phyloP scores from a whole-genome alignment of 2,797 vertebrate genomes.

The Falco novaeseelandiae region DNA sequence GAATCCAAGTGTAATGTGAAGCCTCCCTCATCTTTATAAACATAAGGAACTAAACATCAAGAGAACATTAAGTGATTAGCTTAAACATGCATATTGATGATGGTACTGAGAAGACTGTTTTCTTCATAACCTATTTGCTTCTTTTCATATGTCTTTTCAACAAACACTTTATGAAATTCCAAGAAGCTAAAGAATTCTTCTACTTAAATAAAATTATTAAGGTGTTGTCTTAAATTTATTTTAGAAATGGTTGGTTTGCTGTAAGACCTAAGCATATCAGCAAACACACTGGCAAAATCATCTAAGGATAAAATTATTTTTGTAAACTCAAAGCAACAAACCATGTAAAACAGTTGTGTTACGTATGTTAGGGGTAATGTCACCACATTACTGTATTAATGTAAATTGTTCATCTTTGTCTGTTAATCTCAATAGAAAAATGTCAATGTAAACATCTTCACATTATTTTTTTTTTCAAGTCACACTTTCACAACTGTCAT shows the following conservation, averaged over 20 bases:
- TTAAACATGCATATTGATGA: background rate
- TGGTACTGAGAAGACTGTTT: background rate
- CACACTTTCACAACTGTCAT: background rate
- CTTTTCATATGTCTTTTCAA: background rate
- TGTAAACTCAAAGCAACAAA: background rate
- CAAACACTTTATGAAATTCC: background rate
- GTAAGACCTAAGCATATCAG: background rate
- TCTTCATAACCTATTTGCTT: background rate
- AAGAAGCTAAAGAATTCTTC: background rate
- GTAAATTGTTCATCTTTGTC: background rate
- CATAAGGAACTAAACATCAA: background rate
- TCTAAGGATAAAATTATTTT: slow-evolving; percentile 26
- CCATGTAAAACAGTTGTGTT: background rate
- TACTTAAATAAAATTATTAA: background rate
- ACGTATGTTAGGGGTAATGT: background rate
- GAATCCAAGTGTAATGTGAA: background rate
- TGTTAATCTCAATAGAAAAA: background rate
- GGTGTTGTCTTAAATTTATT: background rate
- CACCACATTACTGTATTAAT: background rate
- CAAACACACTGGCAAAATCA: background rate
- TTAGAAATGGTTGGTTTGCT: background rate
- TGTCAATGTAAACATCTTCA: background rate
- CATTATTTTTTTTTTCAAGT: background rate
- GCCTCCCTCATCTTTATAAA: background rate
- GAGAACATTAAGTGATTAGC: background rate